A percentile compares a stretch with the other conserved stretches of the same genome.
Evolutionary conservation across 2,888 invertebrate genomes (phyloP).

Genomic region (Cosmia trapezina): DNA sequence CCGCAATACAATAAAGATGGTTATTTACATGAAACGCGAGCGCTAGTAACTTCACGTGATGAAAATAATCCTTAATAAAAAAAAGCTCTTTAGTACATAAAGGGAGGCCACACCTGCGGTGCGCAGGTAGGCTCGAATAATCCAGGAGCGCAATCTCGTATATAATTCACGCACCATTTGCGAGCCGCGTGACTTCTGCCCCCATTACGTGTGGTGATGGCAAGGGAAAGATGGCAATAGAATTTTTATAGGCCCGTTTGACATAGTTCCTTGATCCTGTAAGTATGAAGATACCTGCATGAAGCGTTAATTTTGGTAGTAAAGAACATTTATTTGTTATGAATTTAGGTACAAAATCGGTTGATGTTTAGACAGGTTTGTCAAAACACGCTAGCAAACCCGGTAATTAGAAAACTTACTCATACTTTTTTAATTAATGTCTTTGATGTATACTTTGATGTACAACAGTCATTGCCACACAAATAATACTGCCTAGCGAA

Average conservation of each 20-base stretch:
- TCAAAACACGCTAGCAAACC: neutral
- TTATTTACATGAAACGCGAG: slow-evolving; percentile 59
- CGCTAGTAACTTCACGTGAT: slow-evolving; percentile 57
- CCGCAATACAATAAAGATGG: slow-evolving; percentile 56
- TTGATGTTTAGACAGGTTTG: neutral
- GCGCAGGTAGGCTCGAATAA: slow-evolving; percentile 61
- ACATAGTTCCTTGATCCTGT: slow-evolving; percentile 15
- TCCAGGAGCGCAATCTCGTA: slow-evolving; percentile 73
- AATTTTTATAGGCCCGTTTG: slow-evolving; percentile 53
- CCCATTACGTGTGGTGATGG: slow-evolving; percentile 69
- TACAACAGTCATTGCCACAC: slow-evolving; percentile 16
- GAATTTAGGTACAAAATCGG: neutral
- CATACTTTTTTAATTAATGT: slow-evolving; percentile 19
- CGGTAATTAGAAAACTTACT: neutral
- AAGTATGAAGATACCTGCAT: neutral
- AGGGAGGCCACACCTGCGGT: slow-evolving; percentile 68
- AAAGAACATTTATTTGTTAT: neutral
- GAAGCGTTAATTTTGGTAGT: neutral
- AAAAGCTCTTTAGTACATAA: slow-evolving; percentile 60
- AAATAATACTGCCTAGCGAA: slow-evolving; percentile 52
- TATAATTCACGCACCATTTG: slow-evolving; percentile 83
- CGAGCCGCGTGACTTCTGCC: slow-evolving; percentile 70
- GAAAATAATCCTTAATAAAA: slow-evolving; percentile 67
- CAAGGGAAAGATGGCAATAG: slow-evolving; percentile 58
- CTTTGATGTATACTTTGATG: slow-evolving; percentile 25